Conservation (phyloP, 2,797 vertebrate genomes). For the Eulemur albifrons region DNA sequence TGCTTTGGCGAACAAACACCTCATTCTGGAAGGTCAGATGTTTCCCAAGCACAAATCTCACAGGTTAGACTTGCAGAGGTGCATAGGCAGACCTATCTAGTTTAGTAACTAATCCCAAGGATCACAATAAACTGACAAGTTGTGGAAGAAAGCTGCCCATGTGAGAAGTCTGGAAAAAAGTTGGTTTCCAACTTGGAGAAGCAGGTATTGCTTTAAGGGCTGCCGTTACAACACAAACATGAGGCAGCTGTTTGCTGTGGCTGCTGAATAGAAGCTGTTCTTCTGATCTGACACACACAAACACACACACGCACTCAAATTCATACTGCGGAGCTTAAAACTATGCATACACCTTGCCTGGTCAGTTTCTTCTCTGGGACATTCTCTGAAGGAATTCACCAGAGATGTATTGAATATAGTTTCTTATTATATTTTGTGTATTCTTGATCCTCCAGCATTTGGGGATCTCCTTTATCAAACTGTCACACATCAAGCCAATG, state of each 20-base stretch:
- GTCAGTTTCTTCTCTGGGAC: neutral
- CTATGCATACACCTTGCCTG: neutral
- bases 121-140: neutral
- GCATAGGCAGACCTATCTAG: slow-evolving; percentile 25
- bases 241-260: neutral
- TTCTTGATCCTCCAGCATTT: neutral
- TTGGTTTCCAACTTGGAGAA: slow-evolving; percentile 30
- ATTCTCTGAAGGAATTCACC: neutral
- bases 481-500: neutral
- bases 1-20: neutral
- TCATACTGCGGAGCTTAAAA: neutral
- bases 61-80: neutral
- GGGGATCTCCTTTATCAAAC: neutral
- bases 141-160: slow-evolving; percentile 34
- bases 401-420: neutral
- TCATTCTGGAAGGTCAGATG: neutral
- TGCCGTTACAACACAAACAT: slow-evolving; percentile 16
- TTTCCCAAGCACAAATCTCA: neutral
- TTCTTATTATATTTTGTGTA: neutral
- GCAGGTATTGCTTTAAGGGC: slow-evolving; percentile 38
- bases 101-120: neutral
- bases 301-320: neutral
- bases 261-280: neutral
- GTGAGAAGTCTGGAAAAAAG: slow-evolving; percentile 50
- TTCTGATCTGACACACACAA: neutral